Evolutionary conservation across 1,140 invertebrate genomes (phyloP).

Genomic region (Zaprionus nigranus): DNA sequence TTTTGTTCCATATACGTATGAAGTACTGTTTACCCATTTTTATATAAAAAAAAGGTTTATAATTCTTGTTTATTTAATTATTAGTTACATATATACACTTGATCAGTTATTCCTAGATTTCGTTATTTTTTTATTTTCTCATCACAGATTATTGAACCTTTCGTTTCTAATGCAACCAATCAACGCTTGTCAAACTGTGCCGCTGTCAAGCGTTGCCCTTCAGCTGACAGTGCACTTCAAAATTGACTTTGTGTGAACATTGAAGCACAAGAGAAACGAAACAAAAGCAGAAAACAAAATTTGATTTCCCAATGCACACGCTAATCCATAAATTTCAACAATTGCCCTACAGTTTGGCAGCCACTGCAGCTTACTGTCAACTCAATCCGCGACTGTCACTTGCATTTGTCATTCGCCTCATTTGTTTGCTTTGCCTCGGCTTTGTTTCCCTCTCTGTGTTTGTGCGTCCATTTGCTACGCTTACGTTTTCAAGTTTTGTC

Average conservation of each 20-base stretch:
- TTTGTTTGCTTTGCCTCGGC: conserved; percentile 54
- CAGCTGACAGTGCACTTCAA: conserved; percentile 7
- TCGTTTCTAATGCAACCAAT: not conserved
- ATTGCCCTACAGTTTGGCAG: conserved; percentile 48
- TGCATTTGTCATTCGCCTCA: conserved; percentile 71
- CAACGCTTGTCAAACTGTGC: conserved; percentile 1
- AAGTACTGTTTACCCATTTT: too few relatives aligned
- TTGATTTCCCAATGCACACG: conserved; percentile 40
- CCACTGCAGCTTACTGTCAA: conserved; percentile 66
- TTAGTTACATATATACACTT: too few relatives aligned
- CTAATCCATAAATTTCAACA: conserved; percentile 58
- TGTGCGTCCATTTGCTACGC: conserved; percentile 69
- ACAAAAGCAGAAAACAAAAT: not conserved
- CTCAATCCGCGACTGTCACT: conserved; percentile 58
- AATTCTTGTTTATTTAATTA: too few relatives aligned
- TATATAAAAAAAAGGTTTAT: too few relatives aligned
- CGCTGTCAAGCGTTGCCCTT: conserved; percentile 7
- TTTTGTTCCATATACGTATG: too few relatives aligned
- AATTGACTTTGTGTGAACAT: not conserved
- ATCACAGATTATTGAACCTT: not conserved
- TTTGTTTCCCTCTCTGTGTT: conserved; percentile 52
- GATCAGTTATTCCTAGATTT: too few relatives aligned
- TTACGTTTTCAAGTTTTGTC: conserved; percentile 62
- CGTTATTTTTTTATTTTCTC: not conserved
- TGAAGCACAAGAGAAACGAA: not conserved